A percentile compares a stretch with the other conserved stretches of the same genome.
Evolutionary conservation across 2,888 invertebrate genomes (phyloP).

Genomic region (Gymnoscelis rufifasciata): DNA sequence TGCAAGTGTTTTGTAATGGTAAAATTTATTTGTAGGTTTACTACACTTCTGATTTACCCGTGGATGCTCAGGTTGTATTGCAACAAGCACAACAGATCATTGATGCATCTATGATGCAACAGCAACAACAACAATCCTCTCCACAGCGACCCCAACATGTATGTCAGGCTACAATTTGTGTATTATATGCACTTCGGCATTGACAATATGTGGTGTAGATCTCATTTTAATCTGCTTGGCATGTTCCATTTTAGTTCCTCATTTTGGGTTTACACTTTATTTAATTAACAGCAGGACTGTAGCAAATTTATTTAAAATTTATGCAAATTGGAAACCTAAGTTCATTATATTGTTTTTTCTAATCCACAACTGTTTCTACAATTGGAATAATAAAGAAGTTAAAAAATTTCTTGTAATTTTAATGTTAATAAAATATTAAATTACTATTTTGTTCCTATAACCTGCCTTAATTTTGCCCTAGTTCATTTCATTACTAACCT

Average conservation of each 20-base stretch:
- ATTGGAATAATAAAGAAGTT: too few species aligned
- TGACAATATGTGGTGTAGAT: constrained; percentile 41
- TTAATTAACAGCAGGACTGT: too few species aligned
- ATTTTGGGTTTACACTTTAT: constrained; percentile 27
- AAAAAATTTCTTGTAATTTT: too few species aligned
- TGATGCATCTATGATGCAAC: constrained; percentile 78
- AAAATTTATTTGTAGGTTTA: constrained; percentile 77
- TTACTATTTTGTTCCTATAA: too few species aligned
- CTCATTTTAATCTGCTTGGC: constrained; percentile 51
- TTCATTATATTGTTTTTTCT: too few species aligned
- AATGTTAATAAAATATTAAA: too few species aligned
- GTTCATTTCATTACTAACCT: constrained; percentile 10
- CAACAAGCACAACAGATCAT: constrained; percentile 78
- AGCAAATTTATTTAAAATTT: too few species aligned
- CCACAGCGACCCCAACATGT: constrained; percentile 77
- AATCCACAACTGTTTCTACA: too few species aligned
- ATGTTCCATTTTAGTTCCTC: constrained; percentile 45
- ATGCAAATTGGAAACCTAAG: too few species aligned
- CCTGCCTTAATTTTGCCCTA: neutral
- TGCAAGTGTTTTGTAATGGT: constrained; percentile 19
- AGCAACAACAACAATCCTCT: constrained; percentile 46
- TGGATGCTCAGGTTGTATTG: constrained; percentile 78
- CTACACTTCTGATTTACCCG: constrained; percentile 77
- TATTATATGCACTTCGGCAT: constrained; percentile 44
- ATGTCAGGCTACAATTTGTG: constrained; percentile 58